These are phyloP conservation scores for Pangasianodon gigas DNA, from an alignment of 2,113 vertebrate species.

Conservation along the genomic window DNA sequence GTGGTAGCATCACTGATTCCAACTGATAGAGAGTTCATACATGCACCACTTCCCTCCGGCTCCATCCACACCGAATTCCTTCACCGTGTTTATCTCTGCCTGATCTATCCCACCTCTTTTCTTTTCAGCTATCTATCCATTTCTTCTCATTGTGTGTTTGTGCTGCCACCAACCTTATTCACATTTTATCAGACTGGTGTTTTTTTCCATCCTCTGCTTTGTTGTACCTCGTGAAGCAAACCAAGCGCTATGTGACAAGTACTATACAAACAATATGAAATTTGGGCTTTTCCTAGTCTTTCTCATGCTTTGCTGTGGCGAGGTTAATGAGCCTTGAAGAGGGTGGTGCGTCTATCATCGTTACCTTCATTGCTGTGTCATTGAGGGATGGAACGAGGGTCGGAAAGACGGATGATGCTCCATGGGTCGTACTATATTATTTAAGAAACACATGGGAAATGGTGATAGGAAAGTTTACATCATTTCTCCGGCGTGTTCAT, in stretches of 20 bases:
- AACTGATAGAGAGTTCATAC: slow-evolving; percentile 11
- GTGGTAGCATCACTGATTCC: slow-evolving; percentile 36
- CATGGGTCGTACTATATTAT: slow-evolving; percentile 14
- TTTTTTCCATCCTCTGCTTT: background rate
- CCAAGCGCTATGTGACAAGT: slow-evolving; percentile 22
- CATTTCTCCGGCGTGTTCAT: slow-evolving; percentile 15
- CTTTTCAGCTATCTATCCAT: background rate
- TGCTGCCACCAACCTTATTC: background rate
- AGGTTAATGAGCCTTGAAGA: slow-evolving; percentile 51
- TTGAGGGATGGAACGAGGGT: slow-evolving; percentile 16
- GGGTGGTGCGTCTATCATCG: slow-evolving; percentile 44
- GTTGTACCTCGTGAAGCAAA: background rate
- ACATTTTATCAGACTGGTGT: background rate
- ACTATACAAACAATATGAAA: slow-evolving; percentile 15
- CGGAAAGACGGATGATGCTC: slow-evolving; percentile 14
- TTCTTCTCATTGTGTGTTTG: background rate
- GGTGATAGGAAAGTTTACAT: background rate
- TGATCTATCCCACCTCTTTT: slow-evolving; percentile 19
- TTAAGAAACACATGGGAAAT: slow-evolving; percentile 13
- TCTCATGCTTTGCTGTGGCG: slow-evolving; percentile 25
- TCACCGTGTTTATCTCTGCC: background rate
- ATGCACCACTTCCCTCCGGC: slow-evolving; percentile 15
- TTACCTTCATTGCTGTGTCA: slow-evolving; percentile 29
- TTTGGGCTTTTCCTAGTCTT: slow-evolving; percentile 27
- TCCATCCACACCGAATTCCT: slow-evolving; percentile 22